Evolutionary conservation across 2,113 vertebrate genomes (phyloP).

Genomic region (Trichomycterus rosablanca): DNA sequence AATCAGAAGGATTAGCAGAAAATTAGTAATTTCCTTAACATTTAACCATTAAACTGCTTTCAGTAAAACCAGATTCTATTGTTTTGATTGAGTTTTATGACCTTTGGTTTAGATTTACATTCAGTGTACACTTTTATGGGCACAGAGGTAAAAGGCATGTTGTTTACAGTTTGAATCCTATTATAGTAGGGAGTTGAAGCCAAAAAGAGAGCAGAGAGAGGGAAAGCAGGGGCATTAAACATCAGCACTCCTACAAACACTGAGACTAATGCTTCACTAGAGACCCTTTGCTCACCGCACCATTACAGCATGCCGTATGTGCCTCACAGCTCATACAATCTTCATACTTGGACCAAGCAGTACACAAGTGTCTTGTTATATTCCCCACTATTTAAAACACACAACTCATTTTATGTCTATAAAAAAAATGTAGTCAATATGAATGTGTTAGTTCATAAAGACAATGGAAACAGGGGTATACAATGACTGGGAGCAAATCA

Average conservation of each 20-base stretch:
- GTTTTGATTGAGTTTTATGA: too few relatives aligned
- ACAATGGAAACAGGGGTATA: too few relatives aligned
- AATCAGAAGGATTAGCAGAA: too few relatives aligned
- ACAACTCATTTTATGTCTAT: too few relatives aligned
- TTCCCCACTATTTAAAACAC: too few relatives aligned
- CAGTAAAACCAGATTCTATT: too few relatives aligned
- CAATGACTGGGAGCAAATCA: too few relatives aligned
- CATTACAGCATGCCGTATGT: slow-evolving; percentile 18
- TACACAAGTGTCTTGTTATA: too few relatives aligned
- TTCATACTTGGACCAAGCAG: not conserved
- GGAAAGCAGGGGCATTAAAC: slow-evolving; percentile 1
- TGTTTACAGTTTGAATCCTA: slow-evolving; percentile 31
- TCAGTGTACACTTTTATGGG: not conserved
- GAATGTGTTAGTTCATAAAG: too few relatives aligned
- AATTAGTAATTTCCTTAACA: too few relatives aligned
- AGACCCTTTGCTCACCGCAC: slow-evolving; percentile 1
- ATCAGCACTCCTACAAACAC: slow-evolving; percentile 10
- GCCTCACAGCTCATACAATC: not conserved
- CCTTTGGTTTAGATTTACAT: not conserved
- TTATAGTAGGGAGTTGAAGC: slow-evolving; percentile 27
- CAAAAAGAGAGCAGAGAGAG: slow-evolving; percentile 3
- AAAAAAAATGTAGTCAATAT: too few relatives aligned
- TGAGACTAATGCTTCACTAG: slow-evolving; percentile 20
- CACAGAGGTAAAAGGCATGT: slow-evolving; percentile 9
- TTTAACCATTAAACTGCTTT: too few relatives aligned